phyloP scores from a whole-genome alignment of 2,888 invertebrate genomes.

The Drosophila algonquin region DNA sequence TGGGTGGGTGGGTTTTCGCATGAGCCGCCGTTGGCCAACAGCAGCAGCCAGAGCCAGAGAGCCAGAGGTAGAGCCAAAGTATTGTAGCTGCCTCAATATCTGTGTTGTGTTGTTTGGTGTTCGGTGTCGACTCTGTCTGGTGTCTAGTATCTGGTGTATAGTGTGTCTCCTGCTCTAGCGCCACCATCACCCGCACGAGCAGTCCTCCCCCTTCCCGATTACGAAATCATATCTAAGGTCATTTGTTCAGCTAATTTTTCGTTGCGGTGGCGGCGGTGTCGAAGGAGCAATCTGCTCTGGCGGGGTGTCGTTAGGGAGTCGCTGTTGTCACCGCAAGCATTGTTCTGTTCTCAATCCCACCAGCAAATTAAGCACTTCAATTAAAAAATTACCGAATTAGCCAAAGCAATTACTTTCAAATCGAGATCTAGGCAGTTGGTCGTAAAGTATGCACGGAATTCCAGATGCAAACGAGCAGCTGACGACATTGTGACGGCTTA shows the following conservation, averaged over 20 bases:
- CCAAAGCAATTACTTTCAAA: conserved; percentile 61
- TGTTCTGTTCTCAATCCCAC: conserved; percentile 56
- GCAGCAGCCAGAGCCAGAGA: conserved; percentile 16
- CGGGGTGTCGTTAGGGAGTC: not conserved
- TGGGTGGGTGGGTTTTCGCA: conserved; percentile 78
- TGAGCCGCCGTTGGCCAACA: conserved; percentile 70
- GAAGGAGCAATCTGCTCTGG: not conserved
- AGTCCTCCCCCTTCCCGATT: conserved; percentile 61
- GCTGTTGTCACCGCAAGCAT: conserved; percentile 45
- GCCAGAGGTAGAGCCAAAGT: not conserved
- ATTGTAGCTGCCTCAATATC: conserved; percentile 28
- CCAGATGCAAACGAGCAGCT: conserved; percentile 49
- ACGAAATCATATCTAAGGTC: conserved; percentile 81
- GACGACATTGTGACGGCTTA: conserved; percentile 57
- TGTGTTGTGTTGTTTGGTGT: conserved; percentile 32
- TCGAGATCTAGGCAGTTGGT: conserved; percentile 20
- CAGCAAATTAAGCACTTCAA: conserved; percentile 49
- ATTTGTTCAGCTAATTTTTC: conserved; percentile 81
- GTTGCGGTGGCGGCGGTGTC: conserved; percentile 17
- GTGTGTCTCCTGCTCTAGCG: not conserved
- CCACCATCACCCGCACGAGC: conserved; percentile 23
- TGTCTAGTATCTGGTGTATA: conserved; percentile 8
- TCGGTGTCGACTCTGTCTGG: conserved; percentile 27
- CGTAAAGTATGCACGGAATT: conserved; percentile 58
- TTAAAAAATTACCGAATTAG: conserved; percentile 59